Evolutionary conservation across 2,888 invertebrate genomes (phyloP), one percentile per base, ranked within the genome.

Genomic region (Pristionchus fissidentatus): DNA sequence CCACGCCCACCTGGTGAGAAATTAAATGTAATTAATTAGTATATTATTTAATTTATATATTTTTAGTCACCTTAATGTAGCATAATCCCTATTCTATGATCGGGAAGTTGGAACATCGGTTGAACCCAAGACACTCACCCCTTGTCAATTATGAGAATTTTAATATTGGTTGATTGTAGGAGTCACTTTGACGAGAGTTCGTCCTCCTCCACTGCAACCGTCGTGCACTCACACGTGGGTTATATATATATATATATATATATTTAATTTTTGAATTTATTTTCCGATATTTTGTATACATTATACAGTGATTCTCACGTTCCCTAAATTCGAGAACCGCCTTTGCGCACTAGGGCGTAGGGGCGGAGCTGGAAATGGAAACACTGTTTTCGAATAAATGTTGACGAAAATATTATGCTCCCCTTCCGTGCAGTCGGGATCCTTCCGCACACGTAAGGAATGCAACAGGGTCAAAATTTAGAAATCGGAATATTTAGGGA

Each of bases 131-230:
- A n/a, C n/a, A n/a, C n/a, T n/a, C n/a, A n/a, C n/a, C n/a, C n/a
- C n/a, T n/a, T n/a, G n/a, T n/a, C n/a, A 19, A 49, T 49, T 49
- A 49, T 19, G 49, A 19, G 10, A 49, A 19, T 19, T 19, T 49
- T 49, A 19, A 10, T 13, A 19, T 49, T 0, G n/a, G 3, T 13
- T 32, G 7, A 32, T 49, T 49, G 41, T 19, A 49, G 75, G 75
- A 79, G 57, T 26, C 38, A 79, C 41, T 79, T 79, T 46, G 79
- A 79, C 41, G 79, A 79, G 57, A 79, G 79, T 15, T 79, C 79
- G 7, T 79, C 79, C 4, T 79, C 79, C 29, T 79, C 79, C 3
- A 79, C 79, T 0, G 57, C 79, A 0, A 79, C 79, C 26, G 79
- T 79, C 57, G 79, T 79, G 15, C 79, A 79, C 26, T 57, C 55